Evolutionary conservation across 2,797 vertebrate species (phyloP).

Genomic region (Synanceia verrucosa): DNA sequence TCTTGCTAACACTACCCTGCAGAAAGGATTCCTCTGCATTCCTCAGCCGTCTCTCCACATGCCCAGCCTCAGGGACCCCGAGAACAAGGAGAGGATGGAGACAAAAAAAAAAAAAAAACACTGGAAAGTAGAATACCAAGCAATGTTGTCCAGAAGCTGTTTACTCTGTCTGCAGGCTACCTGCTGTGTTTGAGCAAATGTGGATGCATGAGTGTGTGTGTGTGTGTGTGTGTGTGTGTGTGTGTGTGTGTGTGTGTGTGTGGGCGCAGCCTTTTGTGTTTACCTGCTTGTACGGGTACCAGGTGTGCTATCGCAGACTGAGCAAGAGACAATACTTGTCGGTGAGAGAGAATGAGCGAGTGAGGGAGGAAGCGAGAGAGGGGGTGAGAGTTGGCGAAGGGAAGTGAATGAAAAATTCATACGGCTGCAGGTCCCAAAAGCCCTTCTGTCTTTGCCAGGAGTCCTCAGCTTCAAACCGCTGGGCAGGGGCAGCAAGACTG

Average conservation of each 20-base stretch:
- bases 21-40: constrained; percentile 48
- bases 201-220: constrained; percentile 21
- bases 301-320: constrained; percentile 65
- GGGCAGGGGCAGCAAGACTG: constrained; percentile 64
- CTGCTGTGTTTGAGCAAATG: constrained; percentile 58
- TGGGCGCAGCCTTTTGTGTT: constrained; percentile 42
- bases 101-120: constrained; percentile 7
- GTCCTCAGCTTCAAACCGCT: constrained; percentile 73
- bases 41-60: constrained; percentile 43
- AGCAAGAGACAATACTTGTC: constrained; percentile 61
- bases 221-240: neutral
- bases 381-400: constrained; percentile 54
- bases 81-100: constrained; percentile 30
- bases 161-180: constrained; percentile 66
- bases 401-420: constrained; percentile 82
- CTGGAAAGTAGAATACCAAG: constrained; percentile 51
- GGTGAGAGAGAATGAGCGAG: constrained; percentile 19
- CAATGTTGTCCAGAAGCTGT: constrained; percentile 56
- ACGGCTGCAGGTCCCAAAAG: constrained; percentile 75
- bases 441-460: constrained; percentile 77
- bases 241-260: constrained; percentile 16
- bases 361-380: constrained; percentile 11
- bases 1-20: constrained; percentile 8
- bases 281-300: constrained; percentile 52
- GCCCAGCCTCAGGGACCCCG: constrained; percentile 32